Base-by-base conservation (phyloP, 2,797 vertebrate genomes). In the Vireo griseus region DNA sequence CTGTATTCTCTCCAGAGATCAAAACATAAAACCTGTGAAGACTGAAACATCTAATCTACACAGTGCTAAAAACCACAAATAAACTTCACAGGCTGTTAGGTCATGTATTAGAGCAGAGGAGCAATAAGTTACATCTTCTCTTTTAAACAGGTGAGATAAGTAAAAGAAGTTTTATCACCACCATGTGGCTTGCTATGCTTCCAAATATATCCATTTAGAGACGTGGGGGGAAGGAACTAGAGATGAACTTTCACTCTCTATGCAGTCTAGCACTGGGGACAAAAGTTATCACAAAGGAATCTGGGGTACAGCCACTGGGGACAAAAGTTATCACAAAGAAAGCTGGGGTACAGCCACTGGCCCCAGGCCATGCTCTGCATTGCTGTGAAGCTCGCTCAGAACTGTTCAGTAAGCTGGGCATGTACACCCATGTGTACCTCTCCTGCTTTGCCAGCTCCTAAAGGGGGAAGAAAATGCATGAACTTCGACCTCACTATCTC, bases 21-120 rank as follows among this genome's bases (percentile, higher is more conserved):
- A 74, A 92, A 86, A 71, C 35, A 48, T 90, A 61, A 93, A 86
- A 11, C 16, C 51, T 26, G 4, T 42, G 35, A 78, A 86, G n/a
- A 63, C 14, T 42, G 39, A 77, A 77, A 63, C 13, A 10, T 31
- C 16, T 72, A 21, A 61, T 45, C 42, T 59, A 26, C 14, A 5
- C 17, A 33, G 40, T 21, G 13, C 51, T 83, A 88, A 81, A 77
- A 82, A 13, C 25, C 37, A 48, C 15, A 33, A 20, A 65, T 15
- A 80, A 74, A 62, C 39, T 45, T 81, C 63, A 31, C 26, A 35
- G 24, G 33, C 20, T 68, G 14, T 29, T 51, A 51, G 33, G 18
- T 48, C 59, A 45, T 1, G 9, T 8, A 25, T 16, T 21, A 61
- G 15, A 68, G 39, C 28, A 78, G 33, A 51, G 18, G 31, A 75